A percentile compares a stretch with the other conserved stretches of the same genome.
phyloP scores from a whole-genome alignment of 2,113 vertebrate species.

The Mesocricetus auratus region DNA sequence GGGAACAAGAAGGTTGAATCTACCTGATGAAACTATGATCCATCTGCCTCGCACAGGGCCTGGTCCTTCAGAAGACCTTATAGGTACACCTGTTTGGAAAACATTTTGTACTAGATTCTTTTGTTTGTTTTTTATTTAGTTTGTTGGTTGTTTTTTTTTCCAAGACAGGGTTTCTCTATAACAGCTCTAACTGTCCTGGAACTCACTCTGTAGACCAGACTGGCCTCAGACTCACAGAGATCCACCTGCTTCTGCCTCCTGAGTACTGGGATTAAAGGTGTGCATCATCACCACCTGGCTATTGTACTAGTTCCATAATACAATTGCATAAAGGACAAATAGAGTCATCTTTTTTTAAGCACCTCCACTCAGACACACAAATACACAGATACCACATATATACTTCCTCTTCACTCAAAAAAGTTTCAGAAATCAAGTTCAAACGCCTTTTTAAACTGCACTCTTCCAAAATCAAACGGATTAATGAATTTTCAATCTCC shows the following conservation, averaged over 20 bases:
- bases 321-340: not conserved
- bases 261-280: not conserved
- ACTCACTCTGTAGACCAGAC: not conserved
- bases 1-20: not conserved
- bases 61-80: not conserved
- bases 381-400: not conserved
- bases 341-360: not conserved
- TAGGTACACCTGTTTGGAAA: not conserved
- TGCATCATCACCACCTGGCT: not conserved
- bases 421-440: constrained; percentile 19
- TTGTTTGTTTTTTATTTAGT: not conserved
- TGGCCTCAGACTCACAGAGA: not conserved
- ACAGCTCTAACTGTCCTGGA: not conserved
- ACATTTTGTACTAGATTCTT: not conserved
- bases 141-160: not conserved
- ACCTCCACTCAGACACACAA: not conserved
- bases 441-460: not conserved
- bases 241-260: not conserved
- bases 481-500: not conserved
- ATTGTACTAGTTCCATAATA: not conserved
- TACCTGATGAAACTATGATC: not conserved
- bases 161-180: not conserved
- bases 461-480: not conserved
- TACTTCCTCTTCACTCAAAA: not conserved
- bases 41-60: not conserved